A percentile compares a stretch with the other conserved stretches of the same genome.
Conservation (phyloP, 2,888 invertebrate genomes). For the Panopea generosa region DNA sequence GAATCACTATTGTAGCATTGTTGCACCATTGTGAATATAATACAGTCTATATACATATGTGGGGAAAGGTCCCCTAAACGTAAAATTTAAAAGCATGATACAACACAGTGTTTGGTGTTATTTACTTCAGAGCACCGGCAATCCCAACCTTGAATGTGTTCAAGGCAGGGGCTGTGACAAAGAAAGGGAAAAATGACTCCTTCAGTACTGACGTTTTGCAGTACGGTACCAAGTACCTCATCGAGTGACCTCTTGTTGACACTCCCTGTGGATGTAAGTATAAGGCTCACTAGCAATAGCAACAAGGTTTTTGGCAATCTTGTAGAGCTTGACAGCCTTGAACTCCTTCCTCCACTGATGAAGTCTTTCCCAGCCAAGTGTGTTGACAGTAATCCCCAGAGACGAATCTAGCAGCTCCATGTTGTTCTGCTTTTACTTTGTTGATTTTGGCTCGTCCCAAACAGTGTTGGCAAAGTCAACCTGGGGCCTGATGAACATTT, state of each 20-base stretch:
- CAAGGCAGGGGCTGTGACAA: background rate
- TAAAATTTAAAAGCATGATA: background rate
- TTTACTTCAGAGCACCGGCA: background rate
- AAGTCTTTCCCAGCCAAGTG: background rate
- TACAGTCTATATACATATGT: conserved; percentile 1
- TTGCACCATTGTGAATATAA: conserved; percentile 3
- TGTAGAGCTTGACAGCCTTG: conserved; percentile 1
- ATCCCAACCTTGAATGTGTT: background rate
- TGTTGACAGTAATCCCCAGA: background rate
- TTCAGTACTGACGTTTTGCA: no score
- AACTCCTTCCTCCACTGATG: background rate
- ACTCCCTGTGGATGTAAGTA: no score
- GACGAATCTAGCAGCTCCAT: background rate
- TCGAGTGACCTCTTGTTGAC: no score
- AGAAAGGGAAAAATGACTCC: no score
- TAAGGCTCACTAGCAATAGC: no score
- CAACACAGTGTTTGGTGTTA: background rate
- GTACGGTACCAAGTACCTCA: no score
- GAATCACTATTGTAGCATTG: no score
- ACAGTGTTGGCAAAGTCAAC: background rate
- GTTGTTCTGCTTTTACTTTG: background rate
- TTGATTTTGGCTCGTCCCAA: background rate
- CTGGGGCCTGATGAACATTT: background rate
- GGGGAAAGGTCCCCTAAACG: background rate
- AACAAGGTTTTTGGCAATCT: no score